Base-by-base conservation (phyloP, 1,140 invertebrate genomes). In the Aphelenchoides fujianensis region DNA sequence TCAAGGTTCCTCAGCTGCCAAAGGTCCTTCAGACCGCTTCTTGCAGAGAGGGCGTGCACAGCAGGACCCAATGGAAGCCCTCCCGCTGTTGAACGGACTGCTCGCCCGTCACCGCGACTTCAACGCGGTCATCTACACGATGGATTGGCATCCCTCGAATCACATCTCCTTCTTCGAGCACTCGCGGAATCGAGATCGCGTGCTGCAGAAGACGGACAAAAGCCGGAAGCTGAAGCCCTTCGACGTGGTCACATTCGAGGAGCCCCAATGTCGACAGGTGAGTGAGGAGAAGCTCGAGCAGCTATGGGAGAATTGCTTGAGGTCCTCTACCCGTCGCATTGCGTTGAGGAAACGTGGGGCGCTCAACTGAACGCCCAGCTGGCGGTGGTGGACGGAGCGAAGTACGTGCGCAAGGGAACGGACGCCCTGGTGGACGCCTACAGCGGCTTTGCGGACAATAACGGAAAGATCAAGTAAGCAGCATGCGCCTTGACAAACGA, bases 381-480 rank as follows among this genome's bases (percentile, higher is more conserved):
- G 0, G 93, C 93, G 86, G 85, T 91, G 30, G 85, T 89, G 1
- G 88, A 92, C 0, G 89, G 90, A 69, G 90, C 90, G 19, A 89
- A 92, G 30, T 91, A 92, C 85, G 90, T 96, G 41, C 91, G 93
- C 85, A 97, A 97, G 86, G 94, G 95, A 19, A 93, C 91, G 1
- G 92, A 95, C 85, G 90, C 94, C 0, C 92, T 95, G 74, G 91
- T 97, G 7, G 95, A 98, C 84, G 95, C 93, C 0, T 98, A 98
- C 86, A 97, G 94, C 0, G 95, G 95, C 16, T 98, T 98, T 87
- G 95, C 91, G 91, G 95, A 98, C 86, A 97, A 97, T 86, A 91
- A 92, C 41, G 74, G 74, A 16, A 41, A 75, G 7, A 72, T 74
- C 12, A 81, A 72, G 79, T 78, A 37, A 63, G 68, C 59, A 30